Conservation (phyloP, 2,797 vertebrate genomes). For the Sciaenops ocellatus region DNA sequence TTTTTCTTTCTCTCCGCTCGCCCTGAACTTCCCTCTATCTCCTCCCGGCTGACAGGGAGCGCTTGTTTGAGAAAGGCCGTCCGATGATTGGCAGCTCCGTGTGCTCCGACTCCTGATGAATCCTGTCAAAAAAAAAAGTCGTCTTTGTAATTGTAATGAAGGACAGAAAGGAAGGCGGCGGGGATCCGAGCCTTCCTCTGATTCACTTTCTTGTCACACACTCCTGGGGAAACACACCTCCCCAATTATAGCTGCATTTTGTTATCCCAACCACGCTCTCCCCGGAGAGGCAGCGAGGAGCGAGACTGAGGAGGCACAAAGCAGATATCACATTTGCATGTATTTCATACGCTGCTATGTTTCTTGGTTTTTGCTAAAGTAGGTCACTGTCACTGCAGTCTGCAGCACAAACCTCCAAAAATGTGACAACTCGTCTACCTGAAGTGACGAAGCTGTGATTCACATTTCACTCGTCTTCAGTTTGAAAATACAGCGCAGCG, state of each 20-base stretch:
- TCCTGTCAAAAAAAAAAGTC: constrained; percentile 31
- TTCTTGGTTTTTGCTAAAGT: constrained; percentile 51
- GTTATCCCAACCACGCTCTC: constrained; percentile 19
- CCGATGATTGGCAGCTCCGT: constrained; percentile 48
- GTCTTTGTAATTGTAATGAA: constrained; percentile 39
- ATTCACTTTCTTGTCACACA: constrained; percentile 31
- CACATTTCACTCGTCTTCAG: constrained; percentile 11
- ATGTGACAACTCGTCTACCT: constrained; percentile 26
- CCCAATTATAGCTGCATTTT: constrained; percentile 55
- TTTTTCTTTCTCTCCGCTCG: not conserved
- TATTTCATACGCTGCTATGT: constrained; percentile 6
- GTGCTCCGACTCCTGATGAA: constrained; percentile 38
- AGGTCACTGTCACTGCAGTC: constrained; percentile 55
- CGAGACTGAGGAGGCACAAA: constrained; percentile 27
- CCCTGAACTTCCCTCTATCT: not conserved
- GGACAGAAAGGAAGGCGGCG: constrained; percentile 13
- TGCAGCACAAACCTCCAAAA: constrained; percentile 6
- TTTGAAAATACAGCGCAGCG: not conserved
- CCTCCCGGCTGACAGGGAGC: constrained; percentile 9
- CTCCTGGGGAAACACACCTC: constrained; percentile 26
- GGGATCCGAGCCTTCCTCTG: constrained; percentile 20
- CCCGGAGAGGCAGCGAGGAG: constrained; percentile 31
- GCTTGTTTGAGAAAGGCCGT: constrained; percentile 56
- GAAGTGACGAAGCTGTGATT: constrained; percentile 24
- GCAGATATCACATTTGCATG: constrained; percentile 51